Conservation (phyloP, 2,113 vertebrate species). For the Aldabrachelys gigantea region DNA sequence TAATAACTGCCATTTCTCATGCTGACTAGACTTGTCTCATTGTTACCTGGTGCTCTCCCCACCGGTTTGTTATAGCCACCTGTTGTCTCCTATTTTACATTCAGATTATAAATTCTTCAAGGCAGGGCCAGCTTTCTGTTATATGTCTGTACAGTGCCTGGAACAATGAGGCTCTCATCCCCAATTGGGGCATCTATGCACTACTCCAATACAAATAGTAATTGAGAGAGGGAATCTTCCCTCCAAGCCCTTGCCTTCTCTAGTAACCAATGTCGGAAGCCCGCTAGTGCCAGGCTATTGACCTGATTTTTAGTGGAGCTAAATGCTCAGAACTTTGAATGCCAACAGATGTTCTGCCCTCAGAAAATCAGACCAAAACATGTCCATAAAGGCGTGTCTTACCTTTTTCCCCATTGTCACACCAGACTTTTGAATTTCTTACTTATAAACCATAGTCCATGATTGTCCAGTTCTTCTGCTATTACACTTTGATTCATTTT, state of each 20-base stretch:
- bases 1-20: neutral
- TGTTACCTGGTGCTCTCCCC: neutral
- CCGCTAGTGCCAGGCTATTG: neutral
- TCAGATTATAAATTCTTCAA: no score
- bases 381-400: neutral
- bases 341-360: neutral
- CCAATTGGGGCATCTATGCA: neutral
- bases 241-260: neutral
- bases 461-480: neutral
- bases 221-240: neutral
- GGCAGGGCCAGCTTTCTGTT: neutral
- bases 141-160: neutral
- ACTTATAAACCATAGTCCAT: neutral
- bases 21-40: neutral
- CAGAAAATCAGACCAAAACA: neutral
- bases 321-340: neutral
- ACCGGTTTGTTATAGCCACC: neutral
- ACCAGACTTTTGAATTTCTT: neutral
- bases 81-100: neutral
- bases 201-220: neutral
- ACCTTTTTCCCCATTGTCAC: neutral
- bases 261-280: neutral
- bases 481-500: neutral
- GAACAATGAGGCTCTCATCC: neutral
- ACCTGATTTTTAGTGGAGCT: neutral